phyloP scores from a whole-genome alignment of 2,797 vertebrate species.

The Sarcophilus harrisii region DNA sequence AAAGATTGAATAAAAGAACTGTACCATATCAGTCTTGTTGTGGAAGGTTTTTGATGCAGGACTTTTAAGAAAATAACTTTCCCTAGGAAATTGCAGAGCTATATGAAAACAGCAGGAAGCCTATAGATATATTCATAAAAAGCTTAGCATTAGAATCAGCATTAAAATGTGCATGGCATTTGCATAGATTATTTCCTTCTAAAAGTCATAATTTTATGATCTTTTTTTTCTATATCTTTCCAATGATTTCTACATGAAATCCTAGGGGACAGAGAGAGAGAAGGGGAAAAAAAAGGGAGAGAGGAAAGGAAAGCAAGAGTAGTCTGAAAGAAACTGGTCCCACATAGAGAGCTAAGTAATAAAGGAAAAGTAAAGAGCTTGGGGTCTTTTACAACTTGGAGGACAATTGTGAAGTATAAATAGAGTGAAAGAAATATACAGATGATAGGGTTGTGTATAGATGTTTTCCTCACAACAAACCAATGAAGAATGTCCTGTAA shows the following conservation, averaged over 20 bases:
- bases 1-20: neutral
- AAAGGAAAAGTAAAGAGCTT: neutral
- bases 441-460: accelerated
- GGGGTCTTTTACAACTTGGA: neutral
- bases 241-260: neutral
- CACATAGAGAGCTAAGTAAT: neutral
- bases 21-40: neutral
- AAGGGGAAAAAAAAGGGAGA: neutral
- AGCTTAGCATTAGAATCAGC: neutral
- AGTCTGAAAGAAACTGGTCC: neutral
- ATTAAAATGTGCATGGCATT: neutral
- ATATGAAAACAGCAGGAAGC: neutral
- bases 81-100: neutral
- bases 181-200: neutral
- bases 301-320: neutral
- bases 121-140: neutral
- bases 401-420: neutral
- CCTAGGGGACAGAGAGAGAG: neutral
- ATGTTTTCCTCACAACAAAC: neutral
- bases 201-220: neutral
- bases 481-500: neutral
- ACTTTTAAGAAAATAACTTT: neutral
- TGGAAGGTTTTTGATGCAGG: constrained; percentile 2
- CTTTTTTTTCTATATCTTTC: neutral
- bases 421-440: neutral